Base-by-base conservation (phyloP, 2,888 invertebrate species). In the Smittia aterrima region DNA sequence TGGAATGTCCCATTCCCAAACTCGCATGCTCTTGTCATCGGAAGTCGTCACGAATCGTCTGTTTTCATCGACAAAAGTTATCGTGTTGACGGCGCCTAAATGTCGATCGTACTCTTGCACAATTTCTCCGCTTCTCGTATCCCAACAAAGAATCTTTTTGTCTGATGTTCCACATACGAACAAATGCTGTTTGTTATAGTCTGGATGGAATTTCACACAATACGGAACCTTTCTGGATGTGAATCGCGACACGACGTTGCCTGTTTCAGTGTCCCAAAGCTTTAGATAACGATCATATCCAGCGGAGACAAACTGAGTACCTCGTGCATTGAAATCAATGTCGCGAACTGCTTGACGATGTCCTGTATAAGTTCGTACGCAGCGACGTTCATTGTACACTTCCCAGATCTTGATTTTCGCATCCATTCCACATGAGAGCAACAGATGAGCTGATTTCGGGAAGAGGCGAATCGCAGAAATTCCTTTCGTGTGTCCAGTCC, bases 61-160 rank as follows among this genome's bases (percentile, higher is more conserved):
- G 85, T 98, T 98, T 80, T 98, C 96, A 82, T 99, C 99, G 1
- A 99, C 98, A 84, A 99, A 99, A 0, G 99, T 99, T 79, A 99
- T 98, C 0, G 96, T 92, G 82, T 99, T 99, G 1, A 99, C 98
- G 1, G 99, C 97, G 6, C 98, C 99, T 77, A 99, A 87, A 86
- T 99, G 99, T 1, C 99, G 86, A 85, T 99, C 99, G 83, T 99
- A 99, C 82, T 99, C 98, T 82, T 98, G 96, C 0, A 95, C 96
- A 78, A 98, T 91, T 83, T 98, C 97, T 20, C 96, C 96, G 76
- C 92, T 92, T 16, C 99, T 87, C 1, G 88, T 92, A 83, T 99
- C 99, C 98, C 98, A 99, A 82, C 98, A 99, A 79, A 99, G 93
- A 77, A 99, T 99, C 85, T 99, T 99, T 84, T 99, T 99, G 80